Conservation (phyloP, 2,888 invertebrate genomes). For the Cephus spinipes region DNA sequence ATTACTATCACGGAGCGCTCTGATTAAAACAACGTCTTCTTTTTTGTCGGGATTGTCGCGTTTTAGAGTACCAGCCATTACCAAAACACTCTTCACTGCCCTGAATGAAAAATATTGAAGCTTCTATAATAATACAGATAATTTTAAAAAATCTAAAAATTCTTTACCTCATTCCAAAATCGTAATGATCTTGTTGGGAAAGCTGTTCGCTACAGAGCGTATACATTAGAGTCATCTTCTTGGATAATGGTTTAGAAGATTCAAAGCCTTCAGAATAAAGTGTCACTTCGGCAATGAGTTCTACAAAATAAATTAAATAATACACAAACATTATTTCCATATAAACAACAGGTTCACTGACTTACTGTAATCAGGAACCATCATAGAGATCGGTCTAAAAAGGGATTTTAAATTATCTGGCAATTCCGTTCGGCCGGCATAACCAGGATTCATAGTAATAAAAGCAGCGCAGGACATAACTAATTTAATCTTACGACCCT, state of each 20-base stretch:
- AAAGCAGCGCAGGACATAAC: constrained; percentile 86
- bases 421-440: constrained; percentile 88
- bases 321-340: background rate
- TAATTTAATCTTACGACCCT: constrained; percentile 88
- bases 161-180: constrained; percentile 83
- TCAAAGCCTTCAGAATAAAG: constrained; percentile 95
- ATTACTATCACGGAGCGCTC: constrained; percentile 90
- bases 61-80: constrained; percentile 92
- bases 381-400: constrained; percentile 90
- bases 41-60: constrained; percentile 85
- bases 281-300: constrained; percentile 90
- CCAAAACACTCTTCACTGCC: constrained; percentile 92
- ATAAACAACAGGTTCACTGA: background rate
- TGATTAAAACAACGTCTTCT: constrained; percentile 86
- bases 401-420: constrained; percentile 90
- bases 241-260: constrained; percentile 86
- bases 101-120: constrained; percentile 59
- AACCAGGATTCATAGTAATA: constrained; percentile 94
- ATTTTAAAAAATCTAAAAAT: background rate
- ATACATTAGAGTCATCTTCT: constrained; percentile 95
- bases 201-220: constrained; percentile 91
- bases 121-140: background rate
- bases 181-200: constrained; percentile 93
- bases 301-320: constrained; percentile 59
- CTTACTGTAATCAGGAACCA: constrained; percentile 91